Evolutionary conservation across 2,797 vertebrate species (phyloP).

Genomic region (Pogoniulus pusillus): DNA sequence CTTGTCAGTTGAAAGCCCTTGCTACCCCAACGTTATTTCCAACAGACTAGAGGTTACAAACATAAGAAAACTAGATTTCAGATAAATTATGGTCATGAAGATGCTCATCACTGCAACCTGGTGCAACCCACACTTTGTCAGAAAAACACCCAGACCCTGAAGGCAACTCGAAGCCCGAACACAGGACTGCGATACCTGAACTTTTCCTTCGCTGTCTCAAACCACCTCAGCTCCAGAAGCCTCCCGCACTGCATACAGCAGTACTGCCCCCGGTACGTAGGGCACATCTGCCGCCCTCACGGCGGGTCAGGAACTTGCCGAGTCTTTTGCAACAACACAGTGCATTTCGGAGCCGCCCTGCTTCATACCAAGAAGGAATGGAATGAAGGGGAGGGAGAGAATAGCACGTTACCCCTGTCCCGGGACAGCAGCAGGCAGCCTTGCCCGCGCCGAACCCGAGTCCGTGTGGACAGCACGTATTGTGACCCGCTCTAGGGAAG

Average conservation of each 20-base stretch:
- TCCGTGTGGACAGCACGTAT: not conserved
- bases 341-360: not conserved
- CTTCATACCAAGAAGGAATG: not conserved
- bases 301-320: not conserved
- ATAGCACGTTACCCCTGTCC: not conserved
- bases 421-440: not conserved
- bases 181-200: not conserved
- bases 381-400: not conserved
- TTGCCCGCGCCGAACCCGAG: not conserved
- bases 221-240: not conserved
- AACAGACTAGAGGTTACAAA: not conserved
- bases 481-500: not conserved
- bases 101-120: not conserved
- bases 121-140: not conserved
- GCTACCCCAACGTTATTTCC: not conserved
- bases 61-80: rapidly evolving
- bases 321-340: not conserved
- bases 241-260: not conserved
- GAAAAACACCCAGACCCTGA: not conserved
- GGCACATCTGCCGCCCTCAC: no score
- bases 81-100: not conserved
- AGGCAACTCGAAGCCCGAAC: not conserved
- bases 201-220: not conserved
- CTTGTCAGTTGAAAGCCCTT: not conserved
- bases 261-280: not conserved